Base-by-base conservation (phyloP, 2,113 vertebrate genomes). In the Fregetta grallaria region DNA sequence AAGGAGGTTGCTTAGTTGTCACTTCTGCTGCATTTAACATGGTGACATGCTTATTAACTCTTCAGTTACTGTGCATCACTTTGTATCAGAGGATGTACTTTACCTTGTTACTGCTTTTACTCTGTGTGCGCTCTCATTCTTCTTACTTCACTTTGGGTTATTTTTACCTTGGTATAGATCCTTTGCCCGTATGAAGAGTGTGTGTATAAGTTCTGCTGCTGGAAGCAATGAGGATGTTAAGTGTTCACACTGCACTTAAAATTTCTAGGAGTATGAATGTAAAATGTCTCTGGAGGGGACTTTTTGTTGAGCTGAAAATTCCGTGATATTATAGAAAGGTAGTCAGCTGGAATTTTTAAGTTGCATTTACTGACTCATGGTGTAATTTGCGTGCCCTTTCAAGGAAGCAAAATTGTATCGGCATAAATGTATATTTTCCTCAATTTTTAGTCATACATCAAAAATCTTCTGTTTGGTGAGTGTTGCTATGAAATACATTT, bases 261-360 rank as follows among this genome's bases (percentile, higher is more conserved):
- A 59, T 55, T 68, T 71, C 14, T 44, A 36, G 65, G 40, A 32
- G 13, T 85, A 42, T 45, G 59, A 62, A 32, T 67, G 21, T 65
- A 74, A 84, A 81, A 78, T 7, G 4, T 73, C 50, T 67, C 81
- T 34, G 49, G 66, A 90, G 13, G 56, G 84, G 66, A 85, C 65
- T 92, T 87, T 29, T 16, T 94, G 40, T 87, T 82, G 72, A 78
- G 62, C 56, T 92, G 83, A 91, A 87, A 92, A 71, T 92, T 78
- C 77, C 19, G 1, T 72, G 17, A 78, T 92, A 68, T 85, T 81
- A 47, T 10, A 75, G 61, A 70, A 89, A 38, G 68, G 44, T 84
- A 75, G 89, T 89, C 94, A 91, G 53, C 27, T 91, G 91, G 74
- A 91, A 94, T 87, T 95, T 93, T 96, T 56, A 40, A 61, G 65